These are phyloP conservation scores for Labeo calbasu DNA, from an alignment of 2,797 vertebrate genomes.

Conservation along the genomic window DNA sequence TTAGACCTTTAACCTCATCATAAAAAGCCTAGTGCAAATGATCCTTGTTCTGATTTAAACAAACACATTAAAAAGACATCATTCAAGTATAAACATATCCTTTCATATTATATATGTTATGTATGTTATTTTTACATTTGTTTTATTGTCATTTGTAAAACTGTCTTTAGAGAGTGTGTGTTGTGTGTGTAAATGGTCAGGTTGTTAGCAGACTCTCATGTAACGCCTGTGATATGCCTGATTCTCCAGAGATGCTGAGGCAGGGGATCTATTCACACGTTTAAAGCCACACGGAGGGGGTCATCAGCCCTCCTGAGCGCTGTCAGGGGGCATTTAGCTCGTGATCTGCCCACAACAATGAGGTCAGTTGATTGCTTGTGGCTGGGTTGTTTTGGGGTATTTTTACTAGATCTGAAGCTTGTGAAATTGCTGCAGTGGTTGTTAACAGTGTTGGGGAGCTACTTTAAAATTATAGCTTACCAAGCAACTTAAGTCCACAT, in stretches of 20 bases:
- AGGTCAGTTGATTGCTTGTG: slow-evolving; percentile 25
- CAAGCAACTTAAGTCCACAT: background rate
- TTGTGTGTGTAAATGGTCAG: background rate
- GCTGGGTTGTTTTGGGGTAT: slow-evolving; percentile 17
- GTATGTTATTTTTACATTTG: background rate
- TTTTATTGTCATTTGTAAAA: background rate
- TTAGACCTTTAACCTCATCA: background rate
- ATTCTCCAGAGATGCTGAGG: slow-evolving; percentile 38
- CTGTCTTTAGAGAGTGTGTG: background rate
- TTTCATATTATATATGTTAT: too few species aligned
- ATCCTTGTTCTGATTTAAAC: background rate
- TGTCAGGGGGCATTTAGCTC: slow-evolving; percentile 29
- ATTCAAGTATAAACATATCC: background rate
- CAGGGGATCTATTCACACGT: slow-evolving; percentile 30
- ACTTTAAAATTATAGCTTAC: slow-evolving; percentile 10
- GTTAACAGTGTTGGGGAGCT: background rate
- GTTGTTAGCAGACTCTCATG: background rate
- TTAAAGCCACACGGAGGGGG: slow-evolving; percentile 29
- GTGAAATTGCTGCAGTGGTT: background rate
- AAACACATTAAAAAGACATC: background rate
- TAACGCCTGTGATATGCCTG: slow-evolving; percentile 24
- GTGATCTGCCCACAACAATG: slow-evolving; percentile 32
- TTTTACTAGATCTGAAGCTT: slow-evolving; percentile 8
- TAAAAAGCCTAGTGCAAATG: background rate
- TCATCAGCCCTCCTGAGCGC: slow-evolving; percentile 26